These are phyloP conservation scores for Idaea aversata DNA, from an alignment of 2,888 invertebrate genomes.

Conservation along the genomic window DNA sequence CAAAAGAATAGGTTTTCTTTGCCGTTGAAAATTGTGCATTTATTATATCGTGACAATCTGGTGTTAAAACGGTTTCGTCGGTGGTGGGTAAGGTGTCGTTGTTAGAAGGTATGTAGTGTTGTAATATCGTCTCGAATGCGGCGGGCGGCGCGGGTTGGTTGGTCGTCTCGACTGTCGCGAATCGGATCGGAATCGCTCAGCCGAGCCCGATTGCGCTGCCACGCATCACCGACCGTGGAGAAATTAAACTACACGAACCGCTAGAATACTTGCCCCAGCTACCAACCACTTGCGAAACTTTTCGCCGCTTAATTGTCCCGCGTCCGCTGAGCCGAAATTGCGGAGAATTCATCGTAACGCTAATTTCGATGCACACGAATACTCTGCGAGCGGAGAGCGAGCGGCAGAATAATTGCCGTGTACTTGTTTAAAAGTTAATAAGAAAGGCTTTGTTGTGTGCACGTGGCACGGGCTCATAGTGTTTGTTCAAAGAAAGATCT, in stretches of 20 bases:
- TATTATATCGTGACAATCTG: conserved; percentile 37
- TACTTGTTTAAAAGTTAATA: conserved; percentile 46
- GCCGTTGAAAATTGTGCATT: background rate
- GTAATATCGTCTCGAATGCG: conserved; percentile 37
- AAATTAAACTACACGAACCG: conserved; percentile 72
- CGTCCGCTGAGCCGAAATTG: conserved; percentile 47
- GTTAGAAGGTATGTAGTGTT: conserved; percentile 58
- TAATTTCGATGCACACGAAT: conserved; percentile 56
- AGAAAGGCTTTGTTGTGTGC: conserved; percentile 41
- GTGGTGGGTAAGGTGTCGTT: conserved; percentile 47
- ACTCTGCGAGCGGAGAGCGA: conserved; percentile 38
- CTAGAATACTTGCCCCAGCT: conserved; percentile 54
- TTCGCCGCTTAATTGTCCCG: conserved; percentile 58
- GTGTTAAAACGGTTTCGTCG: conserved; percentile 42
- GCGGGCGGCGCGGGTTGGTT: conserved; percentile 20
- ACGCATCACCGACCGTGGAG: conserved; percentile 69
- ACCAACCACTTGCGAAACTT: conserved; percentile 71
- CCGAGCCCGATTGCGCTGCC: conserved; percentile 74
- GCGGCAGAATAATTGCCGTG: conserved; percentile 42
- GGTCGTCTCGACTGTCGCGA: conserved; percentile 55
- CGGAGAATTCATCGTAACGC: conserved; percentile 52
- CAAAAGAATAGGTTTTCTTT: background rate
- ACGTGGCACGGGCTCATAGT: conserved; percentile 35
- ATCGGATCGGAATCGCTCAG: conserved; percentile 73
- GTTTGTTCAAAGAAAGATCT: conserved; percentile 64